A percentile compares a stretch with the other conserved stretches of the same genome.
Conservation (phyloP, 2,797 vertebrate genomes). For the Ptychadena robeensis region DNA sequence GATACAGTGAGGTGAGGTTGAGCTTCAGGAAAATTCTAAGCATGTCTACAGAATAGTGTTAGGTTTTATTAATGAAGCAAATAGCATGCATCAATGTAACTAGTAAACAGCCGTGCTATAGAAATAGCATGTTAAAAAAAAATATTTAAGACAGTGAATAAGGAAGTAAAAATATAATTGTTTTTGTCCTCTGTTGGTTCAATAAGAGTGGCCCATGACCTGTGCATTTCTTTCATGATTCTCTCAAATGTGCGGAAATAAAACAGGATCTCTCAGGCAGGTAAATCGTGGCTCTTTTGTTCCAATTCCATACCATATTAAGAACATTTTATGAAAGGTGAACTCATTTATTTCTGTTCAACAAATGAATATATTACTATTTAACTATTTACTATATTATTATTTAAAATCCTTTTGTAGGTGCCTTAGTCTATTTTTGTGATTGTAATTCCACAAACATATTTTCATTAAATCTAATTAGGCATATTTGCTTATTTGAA, state of each 20-base stretch:
- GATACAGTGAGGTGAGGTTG: constrained; percentile 71
- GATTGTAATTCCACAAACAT: no score
- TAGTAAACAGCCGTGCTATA: no score
- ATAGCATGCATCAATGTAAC: background rate
- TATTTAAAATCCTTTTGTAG: no score
- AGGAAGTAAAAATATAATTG: background rate
- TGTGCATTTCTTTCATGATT: background rate
- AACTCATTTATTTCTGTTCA: no score
- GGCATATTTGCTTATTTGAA: no score
- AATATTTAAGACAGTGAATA: background rate
- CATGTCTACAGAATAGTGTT: constrained; percentile 50
- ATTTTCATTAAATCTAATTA: no score
- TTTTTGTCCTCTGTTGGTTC: background rate
- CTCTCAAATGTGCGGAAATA: background rate
- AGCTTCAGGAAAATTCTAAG: constrained; percentile 67
- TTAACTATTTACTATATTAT: no score
- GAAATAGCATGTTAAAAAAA: background rate
- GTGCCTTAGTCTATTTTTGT: no score
- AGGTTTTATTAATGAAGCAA: background rate
- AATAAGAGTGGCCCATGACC: background rate
- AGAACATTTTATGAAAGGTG: background rate
- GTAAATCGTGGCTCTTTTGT: background rate
- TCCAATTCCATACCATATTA: background rate
- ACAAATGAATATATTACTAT: no score
- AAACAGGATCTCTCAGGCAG: background rate